Base-by-base conservation (phyloP, 2,888 invertebrate species). In the Pseudeuparius sepicola region DNA sequence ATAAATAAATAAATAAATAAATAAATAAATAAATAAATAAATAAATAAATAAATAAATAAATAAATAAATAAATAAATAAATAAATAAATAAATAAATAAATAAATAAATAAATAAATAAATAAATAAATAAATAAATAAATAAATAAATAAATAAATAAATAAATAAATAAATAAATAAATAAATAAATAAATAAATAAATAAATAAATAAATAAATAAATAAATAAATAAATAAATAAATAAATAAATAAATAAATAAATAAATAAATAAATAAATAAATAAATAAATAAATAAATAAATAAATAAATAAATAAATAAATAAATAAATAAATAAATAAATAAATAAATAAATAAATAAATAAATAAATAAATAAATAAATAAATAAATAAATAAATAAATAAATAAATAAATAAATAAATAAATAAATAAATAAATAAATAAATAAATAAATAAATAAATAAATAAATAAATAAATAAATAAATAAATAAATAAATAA, bases 291-390 rank as follows among this genome's bases (percentile, higher is more conserved):
- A 24, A 11, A 24, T 24, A 24, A 11, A 24, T 24, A 24, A 4
- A 24, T 24, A 24, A 11, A 24, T 24, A 24, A 11, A 24, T 24
- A 24, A 11, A 24, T 24, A 24, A 11, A 24, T 24, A 24, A 11
- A 24, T 24, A 24, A 11, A 24, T 24, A 24, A 11, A 24, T 24
- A 24, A 11, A 24, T 24, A 24, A 11, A 28, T 28, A 28, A 11
- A 28, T 13, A 28, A 14, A n/a, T n/a, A n/a, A n/a, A n/a, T n/a
- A n/a, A n/a, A n/a, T n/a, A n/a, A n/a, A n/a, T n/a, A n/a, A n/a
- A n/a, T n/a, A n/a, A n/a, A n/a, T n/a, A n/a, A n/a, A n/a, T n/a
- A n/a, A n/a, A n/a, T n/a, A n/a, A n/a, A n/a, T n/a, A n/a, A n/a
- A n/a, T n/a, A n/a, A n/a, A n/a, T n/a, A n/a, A n/a, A n/a, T n/a